phyloP scores from a whole-genome alignment of 2,113 vertebrate genomes.

The Egretta garzetta region DNA sequence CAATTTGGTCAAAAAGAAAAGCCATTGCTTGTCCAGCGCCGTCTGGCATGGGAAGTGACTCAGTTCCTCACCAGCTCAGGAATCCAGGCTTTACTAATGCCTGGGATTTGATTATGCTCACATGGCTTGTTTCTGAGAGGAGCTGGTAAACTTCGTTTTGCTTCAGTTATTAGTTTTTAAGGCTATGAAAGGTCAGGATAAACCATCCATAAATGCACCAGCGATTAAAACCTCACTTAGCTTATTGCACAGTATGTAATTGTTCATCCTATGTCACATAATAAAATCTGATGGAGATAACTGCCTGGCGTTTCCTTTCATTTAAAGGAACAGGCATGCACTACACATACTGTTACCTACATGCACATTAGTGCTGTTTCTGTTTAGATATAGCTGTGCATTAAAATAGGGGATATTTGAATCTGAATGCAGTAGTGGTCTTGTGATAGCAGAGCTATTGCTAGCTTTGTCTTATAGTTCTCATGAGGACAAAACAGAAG shows the following conservation, averaged over 20 bases:
- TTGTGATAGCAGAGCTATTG: not conserved
- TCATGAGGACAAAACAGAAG: not conserved
- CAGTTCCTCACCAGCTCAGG: conserved; percentile 13
- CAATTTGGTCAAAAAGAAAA: not conserved
- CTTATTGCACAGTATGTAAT: conserved; percentile 54
- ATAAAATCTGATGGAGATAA: conserved; percentile 42
- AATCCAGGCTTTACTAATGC: conserved; percentile 52
- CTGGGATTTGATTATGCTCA: conserved; percentile 55
- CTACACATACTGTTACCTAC: not conserved
- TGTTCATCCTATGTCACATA: conserved; percentile 57
- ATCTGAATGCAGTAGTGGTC: not conserved
- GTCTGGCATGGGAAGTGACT: not conserved
- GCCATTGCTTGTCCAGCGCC: not conserved
- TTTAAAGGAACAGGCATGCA: conserved; percentile 40
- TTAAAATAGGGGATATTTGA: not conserved
- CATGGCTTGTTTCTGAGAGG: conserved; percentile 31
- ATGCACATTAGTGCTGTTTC: not conserved
- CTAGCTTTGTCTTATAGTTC: not conserved
- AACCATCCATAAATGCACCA: conserved; percentile 58
- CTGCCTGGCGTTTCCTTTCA: not conserved
- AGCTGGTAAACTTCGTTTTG: conserved; percentile 59
- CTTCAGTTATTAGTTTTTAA: conserved; percentile 69
- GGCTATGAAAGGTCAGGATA: conserved; percentile 66
- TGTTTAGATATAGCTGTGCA: not conserved
- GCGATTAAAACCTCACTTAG: conserved; percentile 66